Evolutionary conservation across 1,140 invertebrate genomes (phyloP), one percentile per base, ranked within the genome.

Genomic region (Ceratitis capitata): DNA sequence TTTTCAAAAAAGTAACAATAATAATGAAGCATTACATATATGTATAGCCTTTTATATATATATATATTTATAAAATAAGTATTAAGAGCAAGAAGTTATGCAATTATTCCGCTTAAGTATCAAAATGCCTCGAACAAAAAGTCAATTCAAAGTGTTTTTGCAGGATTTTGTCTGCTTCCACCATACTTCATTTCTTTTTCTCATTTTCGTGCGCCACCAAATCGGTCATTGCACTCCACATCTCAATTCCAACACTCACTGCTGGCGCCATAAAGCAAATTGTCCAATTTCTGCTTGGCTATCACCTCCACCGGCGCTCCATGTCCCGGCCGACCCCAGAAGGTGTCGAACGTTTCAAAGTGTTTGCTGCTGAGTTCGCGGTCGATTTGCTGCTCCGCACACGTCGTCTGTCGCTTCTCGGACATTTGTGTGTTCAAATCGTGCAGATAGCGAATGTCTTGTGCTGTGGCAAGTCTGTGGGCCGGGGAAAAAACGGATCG

Each of bases 251-350:
- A 78, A 9, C 69, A 78, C 23, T 78, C 69, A 3, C 10, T 78
- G 39, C 39, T 45, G 26, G 42, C 85, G 39, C 90, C 90, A 49
- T 91, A 91, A 53, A 92, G 89, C 85, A 92, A 89, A 89, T 92
- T 88, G 86, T 92, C 88, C 88, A 92, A 89, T 86, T 92, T 92
- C 69, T 91, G 84, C 87, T 92, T 92, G 84, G 88, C 90, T 78
- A 85, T 90, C 47, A 88, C 87, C n/a, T 88, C 86, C 61, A 88
- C 86, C 23, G 94, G 95, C 1, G 95, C 95, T 10, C 95, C 95
- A 87, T 95, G 93, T 39, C 95, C 95, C 0, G 95, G 95, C 53
- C 94, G 92, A 39, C 95, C 95, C 95, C 95, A 95, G 83, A 95
- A 93, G 58, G 92, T 92, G 86, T 92, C 92, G 93, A 94, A 95